Percentiles rank a stretch among this genome's conserved stretches.
Conservation (phyloP, 2,113 vertebrate species). For the Thomomys bottae region DNA sequence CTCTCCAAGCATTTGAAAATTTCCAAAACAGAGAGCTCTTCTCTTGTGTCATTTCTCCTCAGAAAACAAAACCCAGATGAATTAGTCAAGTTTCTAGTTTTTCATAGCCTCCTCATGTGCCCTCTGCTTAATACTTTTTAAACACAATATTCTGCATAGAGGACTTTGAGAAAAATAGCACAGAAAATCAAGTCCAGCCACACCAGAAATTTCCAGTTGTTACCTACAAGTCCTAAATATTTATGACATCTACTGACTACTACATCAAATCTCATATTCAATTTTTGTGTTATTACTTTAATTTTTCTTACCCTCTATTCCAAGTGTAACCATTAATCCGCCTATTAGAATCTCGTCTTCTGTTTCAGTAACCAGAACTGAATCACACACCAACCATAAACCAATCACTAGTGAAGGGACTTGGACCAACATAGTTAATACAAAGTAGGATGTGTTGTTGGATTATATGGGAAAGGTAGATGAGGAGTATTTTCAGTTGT, state of each 20-base stretch:
- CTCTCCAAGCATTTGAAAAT: slow-evolving; percentile 20
- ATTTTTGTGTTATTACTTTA: neutral
- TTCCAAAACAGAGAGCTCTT: slow-evolving; percentile 4
- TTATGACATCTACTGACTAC: neutral
- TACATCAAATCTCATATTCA: neutral
- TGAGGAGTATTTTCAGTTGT: neutral
- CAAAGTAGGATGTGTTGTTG: neutral
- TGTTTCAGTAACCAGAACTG: neutral
- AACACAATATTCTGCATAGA: neutral
- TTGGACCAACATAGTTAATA: neutral
- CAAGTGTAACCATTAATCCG: neutral
- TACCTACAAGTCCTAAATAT: slow-evolving; percentile 2
- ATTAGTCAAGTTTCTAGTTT: slow-evolving; percentile 33
- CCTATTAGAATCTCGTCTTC: neutral
- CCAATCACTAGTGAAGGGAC: neutral
- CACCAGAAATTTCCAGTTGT: neutral
- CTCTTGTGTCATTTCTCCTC: neutral
- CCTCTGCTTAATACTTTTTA: neutral
- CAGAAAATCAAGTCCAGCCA: neutral
- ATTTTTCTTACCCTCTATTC: neutral
- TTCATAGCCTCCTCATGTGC: neutral
- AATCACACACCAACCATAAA: neutral
- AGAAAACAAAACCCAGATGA: neutral
- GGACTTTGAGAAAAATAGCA: neutral
- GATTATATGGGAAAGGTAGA: neutral